Conservation (phyloP, 2,888 invertebrate genomes). For the Epinotia ramella region DNA sequence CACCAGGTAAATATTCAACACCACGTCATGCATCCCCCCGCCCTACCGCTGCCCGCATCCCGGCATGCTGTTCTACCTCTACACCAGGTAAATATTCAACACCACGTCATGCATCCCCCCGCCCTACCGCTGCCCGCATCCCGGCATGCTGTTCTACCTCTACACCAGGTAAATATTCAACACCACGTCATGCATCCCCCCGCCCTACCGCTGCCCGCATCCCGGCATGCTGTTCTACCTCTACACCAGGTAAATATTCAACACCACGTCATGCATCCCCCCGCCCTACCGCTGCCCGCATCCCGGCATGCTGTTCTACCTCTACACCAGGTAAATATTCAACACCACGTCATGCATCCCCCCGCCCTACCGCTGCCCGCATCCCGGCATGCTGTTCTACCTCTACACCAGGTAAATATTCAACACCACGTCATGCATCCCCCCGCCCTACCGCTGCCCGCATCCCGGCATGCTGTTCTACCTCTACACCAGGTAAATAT, state of each 20-base stretch:
- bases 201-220: slow-evolving; percentile 93
- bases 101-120: slow-evolving; percentile 93
- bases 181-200: slow-evolving; percentile 92
- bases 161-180: slow-evolving; percentile 91
- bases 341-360: slow-evolving; percentile 93
- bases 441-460: slow-evolving; percentile 92
- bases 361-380: slow-evolving; percentile 92
- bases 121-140: slow-evolving; percentile 93
- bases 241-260: slow-evolving; percentile 90
- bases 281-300: slow-evolving; percentile 93
- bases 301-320: slow-evolving; percentile 92
- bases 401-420: slow-evolving; percentile 88
- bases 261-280: slow-evolving; percentile 92
- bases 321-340: slow-evolving; percentile 91
- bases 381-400: slow-evolving; percentile 93
- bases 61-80: slow-evolving; percentile 92
- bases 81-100: slow-evolving; percentile 90
- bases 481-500: slow-evolving; percentile 92
- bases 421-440: slow-evolving; percentile 92
- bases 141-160: slow-evolving; percentile 92
- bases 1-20: slow-evolving; percentile 90
- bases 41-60: slow-evolving; percentile 94
- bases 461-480: slow-evolving; percentile 93
- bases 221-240: slow-evolving; percentile 93
- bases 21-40: slow-evolving; percentile 91